A percentile compares a stretch with the other conserved stretches of the same genome.
Evolutionary conservation across 2,113 vertebrate genomes (phyloP).

Genomic region (Caloenas nicobarica): DNA sequence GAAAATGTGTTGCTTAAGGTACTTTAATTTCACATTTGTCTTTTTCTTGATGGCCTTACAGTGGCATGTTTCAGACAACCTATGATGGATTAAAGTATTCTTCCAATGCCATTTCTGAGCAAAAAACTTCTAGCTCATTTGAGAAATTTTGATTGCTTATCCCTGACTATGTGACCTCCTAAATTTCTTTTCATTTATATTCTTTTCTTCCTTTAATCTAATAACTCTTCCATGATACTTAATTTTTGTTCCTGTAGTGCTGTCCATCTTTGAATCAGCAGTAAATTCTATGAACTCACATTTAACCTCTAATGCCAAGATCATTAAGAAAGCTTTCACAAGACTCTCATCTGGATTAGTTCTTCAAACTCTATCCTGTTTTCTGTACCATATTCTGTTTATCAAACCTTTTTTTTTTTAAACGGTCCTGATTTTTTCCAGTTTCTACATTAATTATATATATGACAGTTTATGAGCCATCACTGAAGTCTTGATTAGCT

Average conservation of each 20-base stretch:
- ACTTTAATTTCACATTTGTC: neutral
- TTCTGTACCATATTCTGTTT: neutral
- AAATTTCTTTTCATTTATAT: neutral
- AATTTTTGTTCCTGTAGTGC: neutral
- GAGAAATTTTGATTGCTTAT: neutral
- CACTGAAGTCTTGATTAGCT: neutral
- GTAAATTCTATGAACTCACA: neutral
- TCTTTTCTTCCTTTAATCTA: neutral
- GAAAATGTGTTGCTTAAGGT: neutral
- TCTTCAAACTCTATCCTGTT: neutral
- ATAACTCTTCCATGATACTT: neutral
- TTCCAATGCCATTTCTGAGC: accelerated
- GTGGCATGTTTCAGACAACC: neutral
- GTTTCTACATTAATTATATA: neutral
- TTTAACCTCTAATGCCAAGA: neutral
- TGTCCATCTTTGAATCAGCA: neutral
- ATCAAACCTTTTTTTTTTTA: neutral
- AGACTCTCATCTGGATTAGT: neutral
- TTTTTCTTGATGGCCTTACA: neutral
- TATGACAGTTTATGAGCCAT: neutral
- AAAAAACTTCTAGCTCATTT: neutral
- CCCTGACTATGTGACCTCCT: neutral
- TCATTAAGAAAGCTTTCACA: neutral
- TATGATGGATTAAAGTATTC: neutral
- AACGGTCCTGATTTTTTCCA: accelerated